Conservation (phyloP, 2,797 vertebrate species). For the Cyclura pinguis region DNA sequence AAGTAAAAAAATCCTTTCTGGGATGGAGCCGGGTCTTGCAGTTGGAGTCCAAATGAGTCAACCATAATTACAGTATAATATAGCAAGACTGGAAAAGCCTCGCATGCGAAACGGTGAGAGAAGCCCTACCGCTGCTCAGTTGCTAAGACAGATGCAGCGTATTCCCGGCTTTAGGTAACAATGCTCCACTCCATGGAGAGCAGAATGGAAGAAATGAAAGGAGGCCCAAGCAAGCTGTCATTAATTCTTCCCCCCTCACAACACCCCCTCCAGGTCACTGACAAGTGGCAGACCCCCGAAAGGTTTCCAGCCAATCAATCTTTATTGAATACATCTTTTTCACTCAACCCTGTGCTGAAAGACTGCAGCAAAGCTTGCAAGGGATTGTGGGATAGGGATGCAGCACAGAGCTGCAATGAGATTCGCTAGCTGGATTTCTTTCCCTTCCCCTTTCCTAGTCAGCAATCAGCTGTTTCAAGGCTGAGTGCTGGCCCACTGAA, state of each 20-base stretch:
- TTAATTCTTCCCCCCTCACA: conserved; percentile 59
- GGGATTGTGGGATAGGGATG: conserved; percentile 87
- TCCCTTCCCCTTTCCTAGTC: conserved; percentile 76
- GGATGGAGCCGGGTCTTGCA: conserved; percentile 71
- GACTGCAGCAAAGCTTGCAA: conserved; percentile 89
- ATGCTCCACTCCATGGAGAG: conserved; percentile 77
- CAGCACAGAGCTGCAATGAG: conserved; percentile 83
- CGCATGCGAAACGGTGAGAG: conserved; percentile 65
- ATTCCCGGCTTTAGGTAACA: conserved; percentile 72
- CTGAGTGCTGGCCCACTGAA: conserved; percentile 75
- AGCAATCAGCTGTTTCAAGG: conserved; percentile 81
- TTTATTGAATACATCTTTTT: conserved; percentile 84
- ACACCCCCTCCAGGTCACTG: conserved; percentile 71
- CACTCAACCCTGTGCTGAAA: conserved; percentile 81
- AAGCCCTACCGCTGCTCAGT: conserved; percentile 72
- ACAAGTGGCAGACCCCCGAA: conserved; percentile 78
- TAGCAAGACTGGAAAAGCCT: conserved; percentile 69
- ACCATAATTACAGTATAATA: conserved; percentile 71
- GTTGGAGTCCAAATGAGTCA: conserved; percentile 74
- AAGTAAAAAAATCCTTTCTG: conserved; percentile 72
- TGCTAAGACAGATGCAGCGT: conserved; percentile 73
- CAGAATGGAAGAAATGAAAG: conserved; percentile 78
- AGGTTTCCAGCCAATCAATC: conserved; percentile 82
- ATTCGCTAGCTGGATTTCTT: conserved; percentile 76
- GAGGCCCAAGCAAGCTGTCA: conserved; percentile 77